Conservation (phyloP, 2,113 vertebrate genomes). For the Tamias sibiricus region DNA sequence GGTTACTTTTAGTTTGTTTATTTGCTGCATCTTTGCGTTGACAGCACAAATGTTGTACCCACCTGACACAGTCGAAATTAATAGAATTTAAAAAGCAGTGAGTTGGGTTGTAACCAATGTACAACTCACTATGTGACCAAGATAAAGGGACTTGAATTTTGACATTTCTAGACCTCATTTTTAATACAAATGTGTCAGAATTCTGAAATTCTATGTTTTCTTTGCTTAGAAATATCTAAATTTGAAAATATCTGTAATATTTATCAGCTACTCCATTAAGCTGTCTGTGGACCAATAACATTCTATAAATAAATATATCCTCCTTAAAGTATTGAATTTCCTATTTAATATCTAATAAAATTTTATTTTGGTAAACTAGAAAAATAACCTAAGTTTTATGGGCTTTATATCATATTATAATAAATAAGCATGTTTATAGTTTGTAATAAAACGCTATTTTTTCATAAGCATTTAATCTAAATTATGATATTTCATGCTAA, state of each 20-base stretch:
- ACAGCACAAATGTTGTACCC: neutral
- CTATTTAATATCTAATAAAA: neutral
- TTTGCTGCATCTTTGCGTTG: neutral
- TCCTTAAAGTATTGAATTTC: neutral
- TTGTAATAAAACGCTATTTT: neutral
- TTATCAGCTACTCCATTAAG: neutral
- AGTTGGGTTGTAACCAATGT: neutral
- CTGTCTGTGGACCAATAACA: neutral
- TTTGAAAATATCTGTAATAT: neutral
- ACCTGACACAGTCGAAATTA: neutral
- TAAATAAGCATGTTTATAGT: neutral
- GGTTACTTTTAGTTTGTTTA: neutral
- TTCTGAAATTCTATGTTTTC: conserved; percentile 3
- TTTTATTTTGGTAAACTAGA: conserved; percentile 23
- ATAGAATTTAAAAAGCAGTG: neutral
- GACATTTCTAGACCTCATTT: neutral
- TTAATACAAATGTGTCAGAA: neutral
- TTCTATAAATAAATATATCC: neutral
- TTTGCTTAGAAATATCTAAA: neutral
- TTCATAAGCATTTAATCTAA: neutral
- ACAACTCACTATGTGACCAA: neutral
- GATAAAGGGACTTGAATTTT: neutral
- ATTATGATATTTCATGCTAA: neutral
- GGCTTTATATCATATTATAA: neutral
- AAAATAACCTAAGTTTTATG: neutral